Conservation (phyloP, 1,140 invertebrate genomes). For the Drosophila dunni region DNA sequence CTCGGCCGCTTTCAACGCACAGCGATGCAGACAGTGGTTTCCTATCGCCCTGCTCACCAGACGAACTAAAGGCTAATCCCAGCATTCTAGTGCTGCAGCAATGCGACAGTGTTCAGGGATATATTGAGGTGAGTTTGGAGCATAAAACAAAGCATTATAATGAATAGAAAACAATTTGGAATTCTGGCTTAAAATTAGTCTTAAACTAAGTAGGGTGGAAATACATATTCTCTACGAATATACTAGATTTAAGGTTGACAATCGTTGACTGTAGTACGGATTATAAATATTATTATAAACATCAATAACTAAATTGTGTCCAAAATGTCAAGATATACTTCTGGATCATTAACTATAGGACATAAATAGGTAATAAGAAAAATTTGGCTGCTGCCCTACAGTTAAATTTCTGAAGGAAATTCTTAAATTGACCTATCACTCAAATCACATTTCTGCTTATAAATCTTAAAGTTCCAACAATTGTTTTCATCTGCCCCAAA, state of each 20-base stretch:
- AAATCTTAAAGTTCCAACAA: background rate
- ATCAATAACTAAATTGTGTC: too few relatives aligned
- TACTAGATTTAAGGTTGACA: too few relatives aligned
- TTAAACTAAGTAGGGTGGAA: too few relatives aligned
- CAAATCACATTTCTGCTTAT: background rate
- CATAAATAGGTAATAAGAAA: too few relatives aligned
- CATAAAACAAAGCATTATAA: too few relatives aligned
- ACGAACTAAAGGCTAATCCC: slow-evolving; percentile 75
- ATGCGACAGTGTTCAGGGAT: slow-evolving; percentile 83
- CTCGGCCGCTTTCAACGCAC: slow-evolving; percentile 76
- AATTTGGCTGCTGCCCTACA: background rate
- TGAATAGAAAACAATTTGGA: too few relatives aligned
- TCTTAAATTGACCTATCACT: background rate
- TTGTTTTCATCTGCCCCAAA: slow-evolving; percentile 1
- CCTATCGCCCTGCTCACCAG: slow-evolving; percentile 80
- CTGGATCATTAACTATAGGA: too few relatives aligned
- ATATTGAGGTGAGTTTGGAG: slow-evolving; percentile 79
- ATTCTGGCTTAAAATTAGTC: too few relatives aligned
- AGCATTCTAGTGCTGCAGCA: slow-evolving; percentile 82
- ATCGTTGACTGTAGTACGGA: too few relatives aligned
- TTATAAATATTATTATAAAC: too few relatives aligned
- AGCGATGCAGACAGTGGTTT: slow-evolving; percentile 84
- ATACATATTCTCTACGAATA: too few relatives aligned
- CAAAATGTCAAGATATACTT: too few relatives aligned
- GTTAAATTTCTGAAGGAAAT: background rate